These are phyloP conservation scores for Parnassius glacialis DNA, from an alignment of 2,888 invertebrate species.

Conservation along the genomic window DNA sequence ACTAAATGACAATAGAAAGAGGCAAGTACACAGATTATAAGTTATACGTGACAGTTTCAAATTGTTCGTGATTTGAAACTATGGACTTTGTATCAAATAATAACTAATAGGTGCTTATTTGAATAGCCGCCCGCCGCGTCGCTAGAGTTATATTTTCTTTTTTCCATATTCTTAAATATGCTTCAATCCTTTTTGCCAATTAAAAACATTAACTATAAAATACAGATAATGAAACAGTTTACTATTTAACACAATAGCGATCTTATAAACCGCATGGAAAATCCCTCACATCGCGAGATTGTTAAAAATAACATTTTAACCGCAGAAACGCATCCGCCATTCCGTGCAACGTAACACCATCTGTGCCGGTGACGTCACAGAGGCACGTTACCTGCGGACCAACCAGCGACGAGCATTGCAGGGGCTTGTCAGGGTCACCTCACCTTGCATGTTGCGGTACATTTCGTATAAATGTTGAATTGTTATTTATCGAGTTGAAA, in stretches of 20 bases:
- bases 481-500: conserved; percentile 28
- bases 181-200: too few relatives aligned
- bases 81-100: too few relatives aligned
- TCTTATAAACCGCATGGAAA: conserved; percentile 24
- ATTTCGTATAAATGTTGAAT: neutral
- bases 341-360: conserved; percentile 36
- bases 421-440: conserved; percentile 71
- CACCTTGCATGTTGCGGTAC: conserved; percentile 38
- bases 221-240: too few relatives aligned
- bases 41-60: too few relatives aligned
- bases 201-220: too few relatives aligned
- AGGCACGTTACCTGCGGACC: conserved; percentile 57
- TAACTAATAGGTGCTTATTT: too few relatives aligned
- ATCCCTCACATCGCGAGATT: conserved; percentile 6
- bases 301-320: conserved; percentile 16
- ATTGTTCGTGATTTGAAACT: too few relatives aligned
- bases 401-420: conserved; percentile 50
- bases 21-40: too few relatives aligned
- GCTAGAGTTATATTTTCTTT: too few relatives aligned
- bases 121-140: too few relatives aligned
- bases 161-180: too few relatives aligned
- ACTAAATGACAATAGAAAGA: too few relatives aligned
- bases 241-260: neutral
- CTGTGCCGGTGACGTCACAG: conserved; percentile 59
- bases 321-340: conserved; percentile 45